Base-by-base conservation (phyloP, 2,888 invertebrate species). In the Adelphocoris suturalis region DNA sequence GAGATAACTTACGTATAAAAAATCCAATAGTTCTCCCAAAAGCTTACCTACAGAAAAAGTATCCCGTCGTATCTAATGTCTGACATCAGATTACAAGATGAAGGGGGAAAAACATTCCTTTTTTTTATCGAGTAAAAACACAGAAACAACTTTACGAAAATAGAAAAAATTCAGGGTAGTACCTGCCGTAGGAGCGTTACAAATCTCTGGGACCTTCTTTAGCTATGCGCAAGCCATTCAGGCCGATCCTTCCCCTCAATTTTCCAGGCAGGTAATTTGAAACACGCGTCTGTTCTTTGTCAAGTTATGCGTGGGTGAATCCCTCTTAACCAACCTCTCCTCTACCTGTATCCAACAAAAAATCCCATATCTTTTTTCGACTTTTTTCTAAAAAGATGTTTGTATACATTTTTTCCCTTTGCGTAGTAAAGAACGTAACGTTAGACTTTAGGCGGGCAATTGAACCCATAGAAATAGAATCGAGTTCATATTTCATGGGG, bases 191-290 rank as follows among this genome's bases (percentile, higher is more conserved):
- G 68, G 68, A 27, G 68, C 27, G 68, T 23, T 23, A 68, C 68
- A 23, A 68, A 68, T 68, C 68, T 68, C 23, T 27, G 68, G 68
- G n/a, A 68, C 27, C 23, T 68, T 68, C 68, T 68, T 68, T 23
- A 68, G 68, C 19, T 68, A 68, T 68, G 68, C 78, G 37, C 78
- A n/a, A 80, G 47, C 78, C 47, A 80, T 80, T 80, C 46, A 80
- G 23, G 13, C 68, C 16, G 16, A 14, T 52, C 16, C 28, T 75
- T 80, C 78, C 37, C 78, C 47, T 80, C 78, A 80, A 46, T 47
- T 47, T 80, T 80, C 78, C 78, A 80, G 78, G 78, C 78, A 80
- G 78, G 78, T 80, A 80, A 80, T 80, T 80, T 47, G 78, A 80
- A 80, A 80, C 78, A 80, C 78, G 78, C 78, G 78, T 80, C 78